These are phyloP conservation scores for Heterodera schachtii DNA, from an alignment of 1,140 invertebrate species.

Conservation along the genomic window DNA sequence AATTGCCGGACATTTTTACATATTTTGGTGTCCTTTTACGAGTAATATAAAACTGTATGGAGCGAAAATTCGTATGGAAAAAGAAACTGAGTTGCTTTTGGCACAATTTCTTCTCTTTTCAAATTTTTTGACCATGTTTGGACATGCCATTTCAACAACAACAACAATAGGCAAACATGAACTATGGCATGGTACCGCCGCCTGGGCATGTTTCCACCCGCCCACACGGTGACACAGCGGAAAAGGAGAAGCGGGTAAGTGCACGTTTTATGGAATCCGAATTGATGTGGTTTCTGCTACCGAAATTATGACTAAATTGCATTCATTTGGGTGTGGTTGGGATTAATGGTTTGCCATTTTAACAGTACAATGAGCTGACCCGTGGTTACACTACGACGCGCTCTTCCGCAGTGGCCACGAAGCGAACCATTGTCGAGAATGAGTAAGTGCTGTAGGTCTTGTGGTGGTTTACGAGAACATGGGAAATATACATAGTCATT, in stretches of 20 bases:
- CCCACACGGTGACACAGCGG: slow-evolving; percentile 24
- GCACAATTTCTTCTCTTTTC: neutral
- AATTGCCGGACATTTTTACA: too few relatives aligned
- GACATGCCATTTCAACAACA: neutral
- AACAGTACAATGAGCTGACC: slow-evolving; percentile 41
- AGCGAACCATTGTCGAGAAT: slow-evolving; percentile 47
- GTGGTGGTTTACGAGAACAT: neutral
- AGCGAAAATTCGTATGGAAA: too few relatives aligned
- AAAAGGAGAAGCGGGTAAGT: slow-evolving; percentile 42
- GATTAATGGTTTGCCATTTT: neutral
- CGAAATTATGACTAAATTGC: neutral
- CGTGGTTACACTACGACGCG: slow-evolving; percentile 26
- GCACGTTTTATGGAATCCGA: neutral
- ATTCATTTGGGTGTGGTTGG: slow-evolving; percentile 3
- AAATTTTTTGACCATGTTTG: neutral
- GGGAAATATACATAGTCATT: neutral
- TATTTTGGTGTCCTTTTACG: too few relatives aligned
- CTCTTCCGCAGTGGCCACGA: slow-evolving; percentile 11
- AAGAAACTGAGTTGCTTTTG: too few relatives aligned
- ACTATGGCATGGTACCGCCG: slow-evolving; percentile 45
- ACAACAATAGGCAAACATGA: slow-evolving; percentile 29
- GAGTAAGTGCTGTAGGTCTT: slow-evolving; percentile 47
- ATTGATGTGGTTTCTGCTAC: slow-evolving; percentile 18
- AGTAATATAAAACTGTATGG: too few relatives aligned
- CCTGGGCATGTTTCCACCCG: slow-evolving; percentile 19